These are phyloP conservation scores for Drosophila neonasuta DNA, from an alignment of 2,888 invertebrate species.

Conservation along the genomic window DNA sequence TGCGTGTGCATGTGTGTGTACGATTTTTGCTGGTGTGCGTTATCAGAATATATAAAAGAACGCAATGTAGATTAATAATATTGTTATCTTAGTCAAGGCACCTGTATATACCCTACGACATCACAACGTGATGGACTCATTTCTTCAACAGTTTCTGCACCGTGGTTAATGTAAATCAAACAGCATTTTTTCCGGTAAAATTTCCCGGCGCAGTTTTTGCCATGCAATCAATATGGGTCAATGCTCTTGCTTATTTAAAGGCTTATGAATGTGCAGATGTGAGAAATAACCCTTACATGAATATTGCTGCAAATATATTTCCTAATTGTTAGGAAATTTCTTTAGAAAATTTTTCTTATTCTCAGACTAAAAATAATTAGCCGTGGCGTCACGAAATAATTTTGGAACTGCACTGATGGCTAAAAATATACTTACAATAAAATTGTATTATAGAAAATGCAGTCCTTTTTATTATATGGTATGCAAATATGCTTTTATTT, in stretches of 20 bases:
- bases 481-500: no score
- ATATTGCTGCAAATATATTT: no score
- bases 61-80: background rate
- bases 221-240: background rate
- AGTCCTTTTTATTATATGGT: no score
- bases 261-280: no score
- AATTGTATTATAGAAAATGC: no score
- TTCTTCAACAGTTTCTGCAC: background rate
- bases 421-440: no score
- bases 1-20: background rate
- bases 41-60: conserved; percentile 8
- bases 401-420: no score
- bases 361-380: no score
- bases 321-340: background rate
- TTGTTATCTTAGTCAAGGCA: conserved; percentile 4
- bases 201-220: background rate
- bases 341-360: no score
- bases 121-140: background rate
- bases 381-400: no score
- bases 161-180: background rate
- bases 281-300: no score
- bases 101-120: background rate
- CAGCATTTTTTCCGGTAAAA: background rate
- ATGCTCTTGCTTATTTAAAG: no score
- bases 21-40: conserved; percentile 7